Base-by-base conservation (phyloP, 1,140 invertebrate species). In the Rhopalosiphum maidis region DNA sequence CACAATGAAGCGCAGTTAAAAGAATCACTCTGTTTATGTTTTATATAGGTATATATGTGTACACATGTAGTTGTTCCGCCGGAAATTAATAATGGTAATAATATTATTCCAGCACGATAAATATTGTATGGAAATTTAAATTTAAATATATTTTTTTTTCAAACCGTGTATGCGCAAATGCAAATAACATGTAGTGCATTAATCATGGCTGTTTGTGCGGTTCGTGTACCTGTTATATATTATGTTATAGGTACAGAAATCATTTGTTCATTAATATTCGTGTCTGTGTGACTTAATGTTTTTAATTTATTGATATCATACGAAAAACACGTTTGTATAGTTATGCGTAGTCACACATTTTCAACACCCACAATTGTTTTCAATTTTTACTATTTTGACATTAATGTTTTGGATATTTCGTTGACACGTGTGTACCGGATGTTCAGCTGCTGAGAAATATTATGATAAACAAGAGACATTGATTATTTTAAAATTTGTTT, bases 281-380 rank as follows among this genome's bases (percentile, higher is more conserved):
- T 77, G 30, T 77, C 15, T 77, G 60, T 18, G 60, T 7, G 60
- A 77, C 60, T 77, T 77, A 6, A n/a, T n/a, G 30, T 77, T n/a
- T 30, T 77, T 77, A 77, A 77, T 77, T 77, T 77, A 77, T 77
- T n/a, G n/a, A n/a, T 77, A 77, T 68, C 60, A 68, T 77, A 18
- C 15, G 15, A 77, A 77, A 77, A 77, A 77, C 5, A n/a, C 23
- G 60, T 77, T 21, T 15, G 30, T 60, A 30, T 77, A n/a, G n/a
- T 77, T 77, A 77, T n/a, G 60, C 30, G 5, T 77, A 77, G 60
- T 77, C 60, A 68, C 30, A 68, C 60, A 11, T 68, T 68, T 68
- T n/a, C 3, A n/a, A 77, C 60, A 2, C 15, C 30, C 0, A 18
- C 60, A n/a, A 77, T 77, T 77, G 60, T 77, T 77, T 77, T n/a